phyloP scores from a whole-genome alignment of 2,797 vertebrate genomes.

The Siniperca undulata region DNA sequence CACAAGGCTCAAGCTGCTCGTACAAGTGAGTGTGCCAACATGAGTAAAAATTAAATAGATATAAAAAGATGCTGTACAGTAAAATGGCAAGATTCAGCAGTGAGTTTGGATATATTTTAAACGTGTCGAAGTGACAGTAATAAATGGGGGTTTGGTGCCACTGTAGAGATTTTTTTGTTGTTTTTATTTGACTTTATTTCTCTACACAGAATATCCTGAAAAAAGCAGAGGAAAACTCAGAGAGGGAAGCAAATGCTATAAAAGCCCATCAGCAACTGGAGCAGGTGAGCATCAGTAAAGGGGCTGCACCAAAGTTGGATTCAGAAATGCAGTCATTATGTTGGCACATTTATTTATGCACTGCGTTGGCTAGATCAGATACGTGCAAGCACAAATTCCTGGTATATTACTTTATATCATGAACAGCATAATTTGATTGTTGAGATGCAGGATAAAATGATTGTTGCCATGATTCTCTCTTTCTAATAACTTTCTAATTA shows the following conservation, averaged over 20 bases:
- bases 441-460: not conserved
- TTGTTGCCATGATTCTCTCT: not conserved
- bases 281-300: constrained; percentile 82
- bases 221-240: constrained; percentile 92
- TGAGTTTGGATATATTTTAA: not conserved
- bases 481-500: not conserved
- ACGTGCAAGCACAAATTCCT: not conserved
- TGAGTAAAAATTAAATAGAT: not conserved
- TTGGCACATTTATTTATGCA: not conserved
- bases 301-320: not conserved
- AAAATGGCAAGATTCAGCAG: not conserved
- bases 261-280: constrained; percentile 94
- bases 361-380: not conserved
- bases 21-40: constrained; percentile 86
- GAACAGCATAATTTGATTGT: not conserved
- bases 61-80: not conserved
- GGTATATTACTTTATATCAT: not conserved
- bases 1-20: constrained; percentile 94
- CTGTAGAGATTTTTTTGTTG: not conserved
- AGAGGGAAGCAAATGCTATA: constrained; percentile 90
- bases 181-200: constrained; percentile 11
- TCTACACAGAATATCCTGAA: constrained; percentile 93
- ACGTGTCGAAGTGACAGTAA: not conserved
- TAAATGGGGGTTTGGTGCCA: not conserved
- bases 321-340: not conserved